Evolutionary conservation across 2,113 vertebrate species (phyloP).

Genomic region (Gopherus flavomarginatus): DNA sequence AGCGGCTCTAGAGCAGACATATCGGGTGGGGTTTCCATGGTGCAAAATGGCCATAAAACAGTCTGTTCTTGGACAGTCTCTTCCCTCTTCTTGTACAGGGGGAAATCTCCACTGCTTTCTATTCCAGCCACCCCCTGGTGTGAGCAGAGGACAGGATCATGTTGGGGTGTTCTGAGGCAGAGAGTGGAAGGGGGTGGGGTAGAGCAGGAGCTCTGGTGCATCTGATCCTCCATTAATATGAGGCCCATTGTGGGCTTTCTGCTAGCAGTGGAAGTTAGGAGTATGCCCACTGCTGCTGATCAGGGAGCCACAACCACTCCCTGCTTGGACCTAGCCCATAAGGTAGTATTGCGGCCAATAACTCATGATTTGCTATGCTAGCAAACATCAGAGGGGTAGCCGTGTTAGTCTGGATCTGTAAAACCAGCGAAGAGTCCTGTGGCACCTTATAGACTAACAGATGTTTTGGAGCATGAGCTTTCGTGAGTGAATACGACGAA

Average conservation of each 20-base stretch:
- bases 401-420: too few species aligned
- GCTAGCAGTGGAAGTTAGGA: not conserved
- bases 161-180: not conserved
- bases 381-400: not conserved
- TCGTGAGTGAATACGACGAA: too few species aligned
- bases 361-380: not conserved
- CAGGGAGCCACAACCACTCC: not conserved
- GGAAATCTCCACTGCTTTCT: not conserved
- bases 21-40: not conserved
- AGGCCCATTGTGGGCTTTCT: not conserved
- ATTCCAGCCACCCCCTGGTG: not conserved
- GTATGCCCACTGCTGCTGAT: not conserved
- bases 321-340: not conserved
- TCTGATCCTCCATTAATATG: rapidly evolving
- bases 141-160: not conserved
- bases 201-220: not conserved
- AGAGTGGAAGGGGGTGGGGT: not conserved
- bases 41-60: not conserved
- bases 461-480: too few species aligned
- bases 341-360: not conserved
- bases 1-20: not conserved
- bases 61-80: not conserved
- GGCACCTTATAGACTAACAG: too few species aligned
- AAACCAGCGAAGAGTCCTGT: too few species aligned
- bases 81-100: not conserved